A percentile compares a stretch with the other conserved stretches of the same genome.
Conservation (phyloP, 1,140 invertebrate species). For the Babylonia areolata region DNA sequence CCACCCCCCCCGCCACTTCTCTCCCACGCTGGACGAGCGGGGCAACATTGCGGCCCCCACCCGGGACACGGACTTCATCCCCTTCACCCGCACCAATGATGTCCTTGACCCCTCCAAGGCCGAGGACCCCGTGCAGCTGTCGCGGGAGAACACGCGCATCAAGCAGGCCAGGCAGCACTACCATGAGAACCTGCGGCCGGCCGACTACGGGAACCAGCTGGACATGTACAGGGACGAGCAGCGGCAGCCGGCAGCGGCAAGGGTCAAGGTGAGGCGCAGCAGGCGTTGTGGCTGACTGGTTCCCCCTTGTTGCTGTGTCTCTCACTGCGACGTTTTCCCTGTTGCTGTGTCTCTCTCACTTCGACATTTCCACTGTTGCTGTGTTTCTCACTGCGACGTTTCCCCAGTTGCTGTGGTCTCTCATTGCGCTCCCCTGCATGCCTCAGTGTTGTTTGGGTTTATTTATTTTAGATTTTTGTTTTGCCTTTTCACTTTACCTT, state of each 20-base stretch:
- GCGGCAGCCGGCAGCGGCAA: constrained; percentile 35
- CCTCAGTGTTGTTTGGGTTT: too few relatives aligned
- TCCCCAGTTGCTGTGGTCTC: neutral
- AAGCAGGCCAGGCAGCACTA: constrained; percentile 71
- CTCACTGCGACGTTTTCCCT: too few relatives aligned
- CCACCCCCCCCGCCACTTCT: constrained; percentile 31
- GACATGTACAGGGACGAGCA: constrained; percentile 64
- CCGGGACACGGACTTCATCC: constrained; percentile 68
- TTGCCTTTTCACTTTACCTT: too few relatives aligned
- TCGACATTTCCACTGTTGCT: neutral
- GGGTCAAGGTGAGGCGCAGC: constrained; percentile 29
- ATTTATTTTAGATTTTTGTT: too few relatives aligned
- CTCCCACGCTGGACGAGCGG: constrained; percentile 24
- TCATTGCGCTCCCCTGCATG: too few relatives aligned
- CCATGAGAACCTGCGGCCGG: constrained; percentile 68
- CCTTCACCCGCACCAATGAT: constrained; percentile 73
- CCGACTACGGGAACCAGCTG: constrained; percentile 66
- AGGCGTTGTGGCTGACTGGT: neutral
- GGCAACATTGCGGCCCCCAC: constrained; percentile 41
- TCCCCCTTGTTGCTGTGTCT: neutral
- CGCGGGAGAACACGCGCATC: constrained; percentile 69
- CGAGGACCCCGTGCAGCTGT: constrained; percentile 68
- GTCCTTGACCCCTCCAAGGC: constrained; percentile 72
- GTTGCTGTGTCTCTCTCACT: neutral
- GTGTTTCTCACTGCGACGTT: too few relatives aligned